Base-by-base conservation (phyloP, 2,113 vertebrate genomes). In the Lynx canadensis region DNA sequence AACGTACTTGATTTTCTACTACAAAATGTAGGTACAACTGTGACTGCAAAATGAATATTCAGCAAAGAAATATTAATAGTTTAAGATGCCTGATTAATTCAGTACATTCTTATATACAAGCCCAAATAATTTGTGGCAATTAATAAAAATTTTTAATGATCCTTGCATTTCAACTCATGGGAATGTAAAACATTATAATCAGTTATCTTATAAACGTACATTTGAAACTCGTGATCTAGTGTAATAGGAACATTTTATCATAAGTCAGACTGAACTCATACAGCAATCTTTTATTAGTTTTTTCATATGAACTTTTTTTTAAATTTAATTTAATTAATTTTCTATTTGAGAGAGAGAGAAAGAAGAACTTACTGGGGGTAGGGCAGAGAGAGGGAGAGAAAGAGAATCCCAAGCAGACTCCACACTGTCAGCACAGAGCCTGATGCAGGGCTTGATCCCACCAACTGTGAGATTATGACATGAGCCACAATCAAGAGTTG, bases 61-160 rank as follows among this genome's bases (percentile, higher is more conserved):
- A 85, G 25, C 38, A 52, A 88, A 82, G 41, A 80, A 89, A 5
- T 94, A 78, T 93, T 94, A 82, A 45, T 83, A 93, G 89, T 96
- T 82, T 86, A 95, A 91, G 38, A 68, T 89, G n/a, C 2, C 38
- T 86, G 15, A 69, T 94, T 84, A 96, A 93, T 84, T 88, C 10
- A 83, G 16, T 29, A 88, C 15, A 63, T 80, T 38, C 29, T 79
- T 60, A 74, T 80, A 68, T 87, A 68, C 4, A 82, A 71, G 36
- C 50, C 50, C 5, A 94, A 50, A 57, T 92, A 33, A 69, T 55
- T 87, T 92, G 60, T 96, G 81, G 14, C 29, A 50, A 18, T 93
- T 93, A 90, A 71, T 85, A 89, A 88, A 69, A 91, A 87, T 68
- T 93, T 33, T 91, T 82, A 89, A 41, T 66, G 36, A 94, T 50